Evolutionary conservation across 2,888 invertebrate species (phyloP), one percentile per base, ranked within the genome.

Genomic region (Arenicola marina): DNA sequence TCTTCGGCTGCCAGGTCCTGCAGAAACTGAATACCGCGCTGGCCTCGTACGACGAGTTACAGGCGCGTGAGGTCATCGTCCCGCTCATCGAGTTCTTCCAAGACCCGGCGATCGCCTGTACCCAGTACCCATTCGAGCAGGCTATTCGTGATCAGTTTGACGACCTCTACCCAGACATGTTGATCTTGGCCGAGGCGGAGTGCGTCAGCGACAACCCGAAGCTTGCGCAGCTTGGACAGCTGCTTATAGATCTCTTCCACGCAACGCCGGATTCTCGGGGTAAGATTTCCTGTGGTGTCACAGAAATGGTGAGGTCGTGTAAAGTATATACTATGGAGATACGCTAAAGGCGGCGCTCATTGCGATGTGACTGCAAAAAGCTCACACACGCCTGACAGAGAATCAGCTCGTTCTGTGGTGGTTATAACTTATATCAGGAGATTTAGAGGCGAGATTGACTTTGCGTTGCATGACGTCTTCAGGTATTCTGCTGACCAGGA

Each of bases 401-500:
- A n/a, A n/a, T n/a, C n/a, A n/a, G n/a, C n/a, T n/a, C n/a, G n/a
- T n/a, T n/a, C n/a, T n/a, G n/a, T n/a, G n/a, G n/a, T n/a, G n/a
- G n/a, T n/a, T n/a, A n/a, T n/a, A n/a, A n/a, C n/a, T n/a, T n/a
- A n/a, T n/a, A n/a, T n/a, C n/a, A n/a, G n/a, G n/a, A n/a, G n/a
- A n/a, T n/a, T n/a, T n/a, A n/a, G n/a, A n/a, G n/a, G n/a, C n/a
- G n/a, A n/a, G n/a, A n/a, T n/a, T n/a, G n/a, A n/a, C n/a, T n/a
- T n/a, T n/a, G n/a, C n/a, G n/a, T n/a, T n/a, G n/a, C n/a, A n/a
- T n/a, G n/a, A n/a, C n/a, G n/a, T n/a, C 24, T 32, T 38, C 2
- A 61, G 61, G 61, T 33, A 45, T 61, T 32, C n/a, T 61, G 32
- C 32, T 61, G 29, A 56, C 61, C n/a, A 43, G 55, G 32, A 61